These are phyloP conservation scores for Aix galericulata DNA, from an alignment of 2,113 vertebrate genomes.

Conservation along the genomic window DNA sequence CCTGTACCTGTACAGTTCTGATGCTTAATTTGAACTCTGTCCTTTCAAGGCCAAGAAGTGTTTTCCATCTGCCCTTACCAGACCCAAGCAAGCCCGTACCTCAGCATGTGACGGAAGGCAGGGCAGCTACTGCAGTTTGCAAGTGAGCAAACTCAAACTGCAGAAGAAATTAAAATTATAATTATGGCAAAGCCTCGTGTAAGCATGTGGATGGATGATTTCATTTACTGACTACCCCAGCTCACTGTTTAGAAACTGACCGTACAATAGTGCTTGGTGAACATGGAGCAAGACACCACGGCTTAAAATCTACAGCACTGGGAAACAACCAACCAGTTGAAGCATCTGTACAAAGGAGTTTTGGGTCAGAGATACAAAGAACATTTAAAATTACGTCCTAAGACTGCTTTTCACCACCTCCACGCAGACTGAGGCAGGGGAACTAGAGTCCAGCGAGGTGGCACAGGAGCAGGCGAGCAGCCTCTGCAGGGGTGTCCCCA, in stretches of 20 bases:
- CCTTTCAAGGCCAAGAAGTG: neutral
- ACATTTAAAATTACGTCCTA: no score
- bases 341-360: neutral
- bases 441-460: fast-evolving
- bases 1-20: neutral
- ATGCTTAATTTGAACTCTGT: neutral
- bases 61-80: neutral
- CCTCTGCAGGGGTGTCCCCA: neutral
- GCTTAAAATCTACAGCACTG: neutral
- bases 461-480: neutral
- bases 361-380: neutral
- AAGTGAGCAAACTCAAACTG: neutral
- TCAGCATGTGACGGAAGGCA: neutral
- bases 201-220: neutral
- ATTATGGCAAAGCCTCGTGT: neutral
- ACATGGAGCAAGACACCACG: neutral
- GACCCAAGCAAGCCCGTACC: neutral
- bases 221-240: no score
- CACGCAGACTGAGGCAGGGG: neutral
- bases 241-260: neutral
- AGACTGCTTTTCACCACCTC: neutral
- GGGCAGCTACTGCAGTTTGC: neutral
- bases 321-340: neutral
- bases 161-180: neutral
- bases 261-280: neutral